Conservation (phyloP, 2,113 vertebrate genomes). For the Canis aureus region DNA sequence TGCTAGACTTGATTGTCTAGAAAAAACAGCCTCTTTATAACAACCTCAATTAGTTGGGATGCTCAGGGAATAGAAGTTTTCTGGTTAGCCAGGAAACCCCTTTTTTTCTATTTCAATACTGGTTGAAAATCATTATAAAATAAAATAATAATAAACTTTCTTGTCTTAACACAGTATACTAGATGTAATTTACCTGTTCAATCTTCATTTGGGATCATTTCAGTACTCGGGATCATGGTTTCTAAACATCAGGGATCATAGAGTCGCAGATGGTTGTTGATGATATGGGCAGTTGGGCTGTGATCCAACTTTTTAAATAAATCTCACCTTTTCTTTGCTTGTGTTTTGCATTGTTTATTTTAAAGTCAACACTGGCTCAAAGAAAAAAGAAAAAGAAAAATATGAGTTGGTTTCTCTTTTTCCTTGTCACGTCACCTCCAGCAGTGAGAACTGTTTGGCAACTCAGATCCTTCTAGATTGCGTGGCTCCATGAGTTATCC, state of each 20-base stretch:
- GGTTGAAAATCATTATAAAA: constrained; percentile 39
- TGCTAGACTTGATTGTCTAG: background rate
- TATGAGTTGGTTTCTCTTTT: background rate
- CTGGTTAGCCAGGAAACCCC: constrained; percentile 45
- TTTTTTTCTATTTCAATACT: constrained; percentile 11
- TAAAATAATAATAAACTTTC: background rate
- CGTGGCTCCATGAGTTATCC: background rate
- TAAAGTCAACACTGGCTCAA: background rate
- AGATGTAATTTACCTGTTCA: background rate
- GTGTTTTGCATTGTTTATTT: constrained; percentile 56
- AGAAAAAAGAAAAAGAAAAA: background rate
- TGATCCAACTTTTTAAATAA: constrained; percentile 54
- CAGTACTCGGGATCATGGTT: background rate
- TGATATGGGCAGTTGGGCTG: background rate
- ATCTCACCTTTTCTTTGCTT: background rate
- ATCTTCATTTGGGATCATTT: background rate
- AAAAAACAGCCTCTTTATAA: background rate
- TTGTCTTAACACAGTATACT: background rate
- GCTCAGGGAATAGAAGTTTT: constrained; percentile 68
- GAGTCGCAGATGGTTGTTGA: background rate
- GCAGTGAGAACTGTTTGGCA: background rate
- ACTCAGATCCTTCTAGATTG: background rate
- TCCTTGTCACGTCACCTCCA: background rate
- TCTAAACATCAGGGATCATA: background rate
- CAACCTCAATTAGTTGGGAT: background rate